Evolutionary conservation across 2,888 invertebrate species (phyloP).

Genomic region (Microchrysa polita): DNA sequence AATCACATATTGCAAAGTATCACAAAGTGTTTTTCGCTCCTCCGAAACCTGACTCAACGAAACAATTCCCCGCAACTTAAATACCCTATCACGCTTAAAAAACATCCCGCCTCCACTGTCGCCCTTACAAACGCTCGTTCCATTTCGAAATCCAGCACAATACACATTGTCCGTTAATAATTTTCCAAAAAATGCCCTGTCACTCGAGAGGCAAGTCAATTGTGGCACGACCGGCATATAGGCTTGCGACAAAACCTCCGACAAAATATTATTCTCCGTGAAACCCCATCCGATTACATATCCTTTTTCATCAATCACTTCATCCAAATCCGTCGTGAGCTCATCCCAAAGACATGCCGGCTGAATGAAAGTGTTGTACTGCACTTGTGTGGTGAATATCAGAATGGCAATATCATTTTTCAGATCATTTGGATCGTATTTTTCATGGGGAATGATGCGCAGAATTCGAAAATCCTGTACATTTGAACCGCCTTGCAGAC

Average conservation of each 20-base stretch:
- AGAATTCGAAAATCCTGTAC: constrained; percentile 56
- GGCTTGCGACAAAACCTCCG: constrained; percentile 55
- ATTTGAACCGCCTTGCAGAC: constrained; percentile 59
- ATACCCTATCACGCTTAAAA: constrained; percentile 53
- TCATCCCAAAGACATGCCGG: constrained; percentile 62
- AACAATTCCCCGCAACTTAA: constrained; percentile 50
- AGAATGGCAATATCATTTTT: constrained; percentile 60
- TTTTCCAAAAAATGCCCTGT: constrained; percentile 46
- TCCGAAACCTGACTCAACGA: constrained; percentile 46
- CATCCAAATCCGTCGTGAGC: constrained; percentile 46
- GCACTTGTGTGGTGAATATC: constrained; percentile 57
- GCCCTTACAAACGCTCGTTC: constrained; percentile 66
- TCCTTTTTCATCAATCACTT: constrained; percentile 48
- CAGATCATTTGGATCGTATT: constrained; percentile 35
- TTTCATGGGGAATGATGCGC: constrained; percentile 31
- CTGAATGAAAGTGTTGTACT: constrained; percentile 60
- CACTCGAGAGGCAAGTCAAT: constrained; percentile 55
- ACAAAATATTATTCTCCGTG: constrained; percentile 56
- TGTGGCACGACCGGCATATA: constrained; percentile 59
- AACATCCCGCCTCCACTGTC: constrained; percentile 67
- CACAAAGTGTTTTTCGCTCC: constrained; percentile 60
- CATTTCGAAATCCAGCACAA: constrained; percentile 51
- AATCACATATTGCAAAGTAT: constrained; percentile 64
- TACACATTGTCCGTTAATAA: constrained; percentile 45
- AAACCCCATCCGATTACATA: constrained; percentile 63